Evolutionary conservation across 1,140 invertebrate species (phyloP), one percentile per base, ranked within the genome.

Genomic region (Dendrolimus punctatus): DNA sequence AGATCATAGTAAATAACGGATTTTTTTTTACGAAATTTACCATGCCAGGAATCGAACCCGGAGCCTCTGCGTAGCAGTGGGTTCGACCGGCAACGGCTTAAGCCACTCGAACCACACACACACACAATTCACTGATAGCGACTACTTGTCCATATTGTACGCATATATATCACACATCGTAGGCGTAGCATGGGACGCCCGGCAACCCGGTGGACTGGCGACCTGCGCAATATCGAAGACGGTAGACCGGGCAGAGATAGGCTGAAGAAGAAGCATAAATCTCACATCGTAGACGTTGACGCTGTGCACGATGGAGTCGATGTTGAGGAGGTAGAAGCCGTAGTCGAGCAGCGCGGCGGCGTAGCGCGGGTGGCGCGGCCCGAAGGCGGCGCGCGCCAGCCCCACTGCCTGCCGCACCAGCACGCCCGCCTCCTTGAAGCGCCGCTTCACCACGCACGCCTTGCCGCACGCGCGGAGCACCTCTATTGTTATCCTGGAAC

Each of bases 251-350:
- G n/a, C n/a, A n/a, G n/a, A n/a, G n/a, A n/a, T n/a, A n/a, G n/a
- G n/a, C n/a, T n/a, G n/a, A n/a, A n/a, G n/a, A n/a, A n/a, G n/a
- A n/a, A n/a, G n/a, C n/a, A n/a, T n/a, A n/a, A n/a, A n/a, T n/a
- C n/a, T 10, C 38, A 93, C 93, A 89, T 94, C 91, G 75, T 97
- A 97, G 0, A 96, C 91, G 56, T 91, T 88, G 6, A 98, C 94
- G 68, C 95, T 95, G 68, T 95, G 92, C 39, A 88, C 86, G 46
- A 96, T 93, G 40, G 91, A 92, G 85, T 98, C 96, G n/a, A 93
- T 92, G 85, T 97, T 97, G 41, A 97, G 89, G 64, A 97, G 87
- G 75, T 95, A 97, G 88, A 95, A 97, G 49, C 94, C 96, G 79
- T 95, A 96, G 87, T 97, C 95, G 51, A 95, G 88, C 40, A 98